Base-by-base conservation (phyloP, 2,797 vertebrate genomes). In the Danio tinwini region DNA sequence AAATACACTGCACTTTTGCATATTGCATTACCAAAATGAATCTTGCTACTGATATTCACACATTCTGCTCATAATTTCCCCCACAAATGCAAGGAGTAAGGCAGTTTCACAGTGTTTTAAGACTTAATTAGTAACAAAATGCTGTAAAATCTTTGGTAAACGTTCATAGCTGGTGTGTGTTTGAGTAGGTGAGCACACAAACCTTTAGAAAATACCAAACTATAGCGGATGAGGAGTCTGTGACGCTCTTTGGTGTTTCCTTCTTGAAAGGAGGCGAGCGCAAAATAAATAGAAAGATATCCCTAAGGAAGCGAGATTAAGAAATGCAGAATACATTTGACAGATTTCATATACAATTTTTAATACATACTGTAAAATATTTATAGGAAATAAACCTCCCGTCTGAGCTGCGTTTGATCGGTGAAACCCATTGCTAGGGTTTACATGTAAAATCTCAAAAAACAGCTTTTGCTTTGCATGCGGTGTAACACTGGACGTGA, bases 121-220 rank as follows among this genome's bases (percentile, higher is more conserved):
- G 69, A 84, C 19, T 58, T 59, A n/a, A 29, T 29, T 3, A 29
- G 29, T 29, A 76, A 50, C 4, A 11, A 82, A 12, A 67, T 65
- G 73, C 58, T 72, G 56, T 78, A 72, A 56, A 67, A 55, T 87
- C 85, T 88, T 88, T 89, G 85, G 85, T 84, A 77, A 59, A 84
- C 61, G 73, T 76, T 82, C 44, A 65, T 69, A 49, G 29, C 62
- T 68, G 63, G 63, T 50, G 52, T 53, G 47, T 62, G 50, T 62
- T 13, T 72, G 44, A 76, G 21, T 40, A 10, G 76, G 47, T 40
- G 50, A 71, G 59, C 63, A n/a, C 44, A 69, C 72, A 67, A 80
- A 80, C 37, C 8, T 63, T 10, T 72, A 59, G 68, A 39, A 64
- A 16, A 11, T 68, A 3, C 14, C 52, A 40, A 13, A 45, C 13